Evolutionary conservation across 2,888 invertebrate genomes (phyloP).

Genomic region (Quadroppia sp.): DNA sequence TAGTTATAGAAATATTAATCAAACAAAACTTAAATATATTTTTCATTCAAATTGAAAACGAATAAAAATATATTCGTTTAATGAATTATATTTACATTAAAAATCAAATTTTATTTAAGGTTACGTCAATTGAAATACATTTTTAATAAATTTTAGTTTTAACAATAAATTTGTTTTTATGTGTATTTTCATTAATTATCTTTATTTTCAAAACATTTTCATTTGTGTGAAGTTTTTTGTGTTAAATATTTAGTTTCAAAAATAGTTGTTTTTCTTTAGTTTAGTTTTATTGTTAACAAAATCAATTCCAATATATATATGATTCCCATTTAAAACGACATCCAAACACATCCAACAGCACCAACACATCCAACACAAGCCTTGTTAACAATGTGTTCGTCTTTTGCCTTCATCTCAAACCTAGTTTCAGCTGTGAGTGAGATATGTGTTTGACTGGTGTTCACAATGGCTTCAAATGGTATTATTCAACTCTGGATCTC

Average conservation of each 20-base stretch:
- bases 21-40: too few relatives aligned
- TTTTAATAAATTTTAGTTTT: too few relatives aligned
- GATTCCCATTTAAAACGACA: not conserved
- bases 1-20: too few relatives aligned
- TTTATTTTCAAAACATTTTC: not conserved
- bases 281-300: conserved; percentile 12
- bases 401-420: not conserved
- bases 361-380: conserved; percentile 6
- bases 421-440: not conserved
- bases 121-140: too few relatives aligned
- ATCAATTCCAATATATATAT: not conserved
- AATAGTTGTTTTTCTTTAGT: not conserved
- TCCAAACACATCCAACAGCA: too few relatives aligned
- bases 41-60: too few relatives aligned
- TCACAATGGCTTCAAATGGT: not conserved
- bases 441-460: not conserved
- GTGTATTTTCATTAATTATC: too few relatives aligned
- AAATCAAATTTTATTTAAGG: too few relatives aligned
- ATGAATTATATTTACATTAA: too few relatives aligned
- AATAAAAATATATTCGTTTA: too few relatives aligned
- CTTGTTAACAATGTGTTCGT: conserved; percentile 17
- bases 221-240: not conserved
- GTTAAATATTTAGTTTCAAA: not conserved
- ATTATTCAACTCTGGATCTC: conserved; percentile 26
- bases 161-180: too few relatives aligned